Evolutionary conservation across 2,888 invertebrate species (phyloP), one percentile per base, ranked within the genome.

Genomic region (Patella depressa): DNA sequence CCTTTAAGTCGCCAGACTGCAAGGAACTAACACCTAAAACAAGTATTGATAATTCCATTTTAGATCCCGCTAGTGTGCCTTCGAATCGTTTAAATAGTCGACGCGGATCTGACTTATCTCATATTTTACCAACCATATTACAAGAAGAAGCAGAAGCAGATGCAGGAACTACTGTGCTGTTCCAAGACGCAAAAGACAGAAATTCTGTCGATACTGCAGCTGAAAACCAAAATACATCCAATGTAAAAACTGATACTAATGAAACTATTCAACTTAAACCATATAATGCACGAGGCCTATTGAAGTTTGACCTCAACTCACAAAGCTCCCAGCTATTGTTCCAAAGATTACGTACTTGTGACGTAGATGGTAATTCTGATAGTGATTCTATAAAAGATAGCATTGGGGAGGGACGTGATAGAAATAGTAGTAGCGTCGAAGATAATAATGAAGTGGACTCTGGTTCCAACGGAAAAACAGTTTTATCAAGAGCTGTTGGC

Each of bases 321-420:
- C 65, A 65, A 24, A 65, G 65, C 65, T 65, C 65, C 24, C 65
- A 65, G 65, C 65, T 65, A 3, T 65, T 65, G 24, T 65, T 65
- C 15, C 65, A 65, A 1, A 65, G 65, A 65, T 65, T 65, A 24
- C 65, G 65, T 24, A 65, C 65, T 65, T 65, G 9, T 2, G 65
- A 65, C 15, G 24, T 65, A 24, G 65, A 65, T 65, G 65, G 19
- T 65, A 65, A 65, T 65, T 65, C 65, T 19, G 65, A 65, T 24
- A 24, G 19, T 19, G 65, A 65, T 65, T 65, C 65, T 24, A 65
- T 65, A 24, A 19, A 24, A 7, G 65, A 65, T 24, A 45, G 45
- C 45, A 45, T 45, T 45, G 17, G 19, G 17, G 65, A 65, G 19
- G 19, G 24, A 12, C 65, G 19, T 14, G 24, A 65, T 19, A 65